Evolutionary conservation across 2,113 vertebrate species (phyloP), one percentile per base, ranked within the genome.

Genomic region (Melanotaenia duboulayi): DNA sequence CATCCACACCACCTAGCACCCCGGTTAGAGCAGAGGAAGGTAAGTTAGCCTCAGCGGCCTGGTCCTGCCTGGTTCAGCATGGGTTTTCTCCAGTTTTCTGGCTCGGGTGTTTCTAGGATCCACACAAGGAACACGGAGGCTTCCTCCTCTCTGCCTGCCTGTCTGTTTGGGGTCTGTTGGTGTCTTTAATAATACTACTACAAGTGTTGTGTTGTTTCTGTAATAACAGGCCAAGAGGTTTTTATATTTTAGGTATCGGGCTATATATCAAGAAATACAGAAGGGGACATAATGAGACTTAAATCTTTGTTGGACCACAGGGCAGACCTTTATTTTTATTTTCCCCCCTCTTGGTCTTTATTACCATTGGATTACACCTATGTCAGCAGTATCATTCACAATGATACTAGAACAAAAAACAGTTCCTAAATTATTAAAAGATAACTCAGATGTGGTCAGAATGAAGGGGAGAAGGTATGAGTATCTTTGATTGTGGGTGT

Each of bases 11-110:
- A 16, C 96, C 97, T 67, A 96, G 96, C 64, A 96, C 96, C 16
- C 97, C 96, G 0, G 74, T 95, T 76, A 94, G 94, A 91, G 90
- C 92, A 74, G 97, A 97, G 76, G 97, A 98, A 96, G 98, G 98
- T 99, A 96, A 11, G 96, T 86, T 23, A 12, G 5, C 67, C 69
- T 20, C 46, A 54, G 57, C 22, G 46, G 25, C 28, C 48, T 28
- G 8, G 28, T 49, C 48, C 63, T 39, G 83, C 65, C 66, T 68
- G 78, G 65, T 59, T 62, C 62, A 65, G 88, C 91, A 89, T 92
- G 91, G 28, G 83, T 59, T 81, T 71, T 69, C 35, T 65, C 55
- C 20, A 39, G 73, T 46, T 59, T 52, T 68, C 63, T 44, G 56
- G 59, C 67, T 73, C 58, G 59, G 57, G 22, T 62, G 67, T 73